Conservation (phyloP, 2,888 invertebrate genomes). For the Hyles lineata region DNA sequence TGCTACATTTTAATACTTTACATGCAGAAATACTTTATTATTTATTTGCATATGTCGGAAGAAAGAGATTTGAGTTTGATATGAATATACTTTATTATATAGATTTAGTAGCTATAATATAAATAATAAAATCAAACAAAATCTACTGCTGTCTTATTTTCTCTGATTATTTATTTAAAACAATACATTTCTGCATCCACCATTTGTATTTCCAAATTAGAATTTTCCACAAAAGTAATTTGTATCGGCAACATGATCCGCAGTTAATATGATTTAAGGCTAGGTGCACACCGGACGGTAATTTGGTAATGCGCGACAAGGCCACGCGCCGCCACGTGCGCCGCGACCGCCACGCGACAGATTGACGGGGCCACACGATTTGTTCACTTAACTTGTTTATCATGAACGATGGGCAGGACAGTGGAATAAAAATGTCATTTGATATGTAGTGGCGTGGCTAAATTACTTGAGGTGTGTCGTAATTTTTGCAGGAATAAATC, state of each 20-base stretch:
- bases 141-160: too few species aligned
- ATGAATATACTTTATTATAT: too few species aligned
- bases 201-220: neutral
- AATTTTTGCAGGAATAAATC: neutral
- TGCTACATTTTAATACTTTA: too few species aligned
- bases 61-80: too few species aligned
- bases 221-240: conserved; percentile 35
- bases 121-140: too few species aligned
- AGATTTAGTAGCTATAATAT: too few species aligned
- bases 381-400: conserved; percentile 79
- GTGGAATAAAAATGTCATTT: conserved; percentile 63
- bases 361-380: conserved; percentile 73
- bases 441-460: neutral
- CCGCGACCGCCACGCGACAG: conserved; percentile 69
- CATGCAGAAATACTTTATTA: too few species aligned
- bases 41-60: too few species aligned
- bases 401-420: conserved; percentile 65
- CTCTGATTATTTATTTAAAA: neutral
- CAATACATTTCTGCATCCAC: neutral
- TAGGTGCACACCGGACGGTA: conserved; percentile 73
- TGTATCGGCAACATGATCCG: conserved; percentile 61
- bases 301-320: conserved; percentile 77
- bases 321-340: conserved; percentile 69
- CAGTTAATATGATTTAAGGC: conserved; percentile 69
- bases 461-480: neutral